Evolutionary conservation across 2,797 vertebrate genomes (phyloP), one percentile per base, ranked within the genome.

Genomic region (Chrosomus eos): DNA sequence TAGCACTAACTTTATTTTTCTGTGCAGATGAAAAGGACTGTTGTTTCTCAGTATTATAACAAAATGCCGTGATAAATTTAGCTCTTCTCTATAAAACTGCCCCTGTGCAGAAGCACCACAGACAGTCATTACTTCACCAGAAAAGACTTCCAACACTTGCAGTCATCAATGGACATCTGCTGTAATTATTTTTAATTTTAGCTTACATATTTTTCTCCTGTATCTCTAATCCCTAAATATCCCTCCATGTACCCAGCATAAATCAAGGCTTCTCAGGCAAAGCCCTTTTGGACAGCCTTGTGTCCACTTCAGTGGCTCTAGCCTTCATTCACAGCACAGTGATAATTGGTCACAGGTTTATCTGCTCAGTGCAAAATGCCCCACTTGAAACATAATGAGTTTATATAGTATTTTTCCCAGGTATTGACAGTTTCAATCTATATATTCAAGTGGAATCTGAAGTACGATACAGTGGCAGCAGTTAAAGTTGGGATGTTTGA

Each of bases 301-400:
- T 14, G 5, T 40, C 21, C 43, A 36, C 70, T 10, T 67, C 81
- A 67, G 43, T 40, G 51, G 26, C 43, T 74, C 51, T 80, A 51
- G 45, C 55, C 62, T 66, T 66, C 8, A 68, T 85, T 93, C 89
- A 90, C 93, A 91, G 85, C 83, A 80, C 71, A 82, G 89, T 94
- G 93, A 88, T 91, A 93, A 93, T 93, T 87, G 89, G 62, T 60
- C 78, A 21, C 84, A 28, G 88, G 82, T 85, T 87, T 86, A 80
- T 93, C 48, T 85, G 82, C 87, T 85, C 68, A 75, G 84, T 90
- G 94, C 82, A 88, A 94, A 93, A 95, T 94, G 70, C 89, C 88
- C 87, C 88, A 73, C 77, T 70, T 58, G 85, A 64, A 80, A 88
- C 90, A 88, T 91, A 92, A 92, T 89, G 88, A 90, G 80, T 45